These are phyloP conservation scores for Anguilla pacifica DNA, from an alignment of 2,797 vertebrate genomes.

Conservation along the genomic window DNA sequence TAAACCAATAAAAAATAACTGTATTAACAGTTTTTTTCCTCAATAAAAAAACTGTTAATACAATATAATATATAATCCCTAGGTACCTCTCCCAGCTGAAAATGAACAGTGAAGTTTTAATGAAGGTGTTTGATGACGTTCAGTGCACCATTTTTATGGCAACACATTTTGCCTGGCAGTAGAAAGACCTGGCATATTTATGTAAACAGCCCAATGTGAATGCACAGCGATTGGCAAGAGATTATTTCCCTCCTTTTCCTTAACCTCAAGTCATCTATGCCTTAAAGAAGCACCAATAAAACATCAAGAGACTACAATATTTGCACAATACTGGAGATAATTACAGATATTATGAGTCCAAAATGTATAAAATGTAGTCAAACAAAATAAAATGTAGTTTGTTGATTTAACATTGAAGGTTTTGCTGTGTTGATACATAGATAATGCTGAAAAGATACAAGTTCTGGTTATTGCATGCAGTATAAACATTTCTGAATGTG, in stretches of 20 bases:
- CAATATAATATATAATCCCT: neutral
- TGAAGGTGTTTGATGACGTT: neutral
- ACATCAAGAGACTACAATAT: neutral
- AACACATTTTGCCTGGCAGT: neutral
- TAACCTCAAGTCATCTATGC: neutral
- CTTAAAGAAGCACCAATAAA: neutral
- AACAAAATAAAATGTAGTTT: neutral
- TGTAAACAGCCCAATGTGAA: neutral
- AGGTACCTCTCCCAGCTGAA: neutral
- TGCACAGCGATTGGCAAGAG: neutral
- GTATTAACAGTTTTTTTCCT: neutral
- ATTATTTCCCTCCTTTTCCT: neutral
- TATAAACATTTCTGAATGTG: conserved; percentile 71
- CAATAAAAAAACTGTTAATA: neutral
- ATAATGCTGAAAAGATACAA: conserved; percentile 24
- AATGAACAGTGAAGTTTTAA: neutral
- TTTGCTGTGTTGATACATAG: neutral
- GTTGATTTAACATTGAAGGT: neutral
- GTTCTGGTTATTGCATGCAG: conserved; percentile 60
- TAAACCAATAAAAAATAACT: neutral
- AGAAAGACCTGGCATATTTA: neutral
- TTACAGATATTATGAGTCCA: neutral
- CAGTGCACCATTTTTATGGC: neutral
- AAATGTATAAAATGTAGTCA: neutral
- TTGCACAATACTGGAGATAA: neutral